phyloP scores from a whole-genome alignment of 2,113 vertebrate species.

The Struthidea cinerea region DNA sequence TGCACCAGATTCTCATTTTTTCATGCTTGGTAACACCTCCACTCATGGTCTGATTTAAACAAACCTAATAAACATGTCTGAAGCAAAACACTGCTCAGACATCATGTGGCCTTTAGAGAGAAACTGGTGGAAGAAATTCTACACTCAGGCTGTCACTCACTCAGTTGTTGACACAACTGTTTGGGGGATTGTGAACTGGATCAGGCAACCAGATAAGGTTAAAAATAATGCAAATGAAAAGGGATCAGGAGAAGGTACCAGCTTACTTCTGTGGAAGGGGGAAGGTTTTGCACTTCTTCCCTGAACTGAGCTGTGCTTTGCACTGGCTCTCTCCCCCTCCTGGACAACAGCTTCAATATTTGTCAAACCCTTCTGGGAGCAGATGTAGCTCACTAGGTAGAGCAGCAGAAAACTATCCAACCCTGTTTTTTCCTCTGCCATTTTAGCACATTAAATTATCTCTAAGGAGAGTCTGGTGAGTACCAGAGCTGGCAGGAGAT shows the following conservation, averaged over 20 bases:
- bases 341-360: background rate
- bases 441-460: background rate
- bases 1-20: background rate
- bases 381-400: background rate
- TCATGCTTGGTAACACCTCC: background rate
- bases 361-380: background rate
- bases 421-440: background rate
- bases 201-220: conserved; percentile 17
- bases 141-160: background rate
- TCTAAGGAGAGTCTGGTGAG: background rate
- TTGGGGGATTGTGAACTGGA: background rate
- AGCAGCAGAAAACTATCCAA: background rate
- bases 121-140: conserved; percentile 10
- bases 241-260: background rate
- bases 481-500: background rate
- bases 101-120: background rate
- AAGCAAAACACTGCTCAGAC: background rate
- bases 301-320: background rate
- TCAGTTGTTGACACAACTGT: conserved; percentile 35
- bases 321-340: background rate
- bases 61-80: background rate
- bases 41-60: background rate
- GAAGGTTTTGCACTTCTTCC: background rate
- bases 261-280: background rate
- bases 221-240: conserved; percentile 25